These are phyloP conservation scores for Carcharodon carcharias DNA, from an alignment of 2,797 vertebrate genomes.

Conservation along the genomic window DNA sequence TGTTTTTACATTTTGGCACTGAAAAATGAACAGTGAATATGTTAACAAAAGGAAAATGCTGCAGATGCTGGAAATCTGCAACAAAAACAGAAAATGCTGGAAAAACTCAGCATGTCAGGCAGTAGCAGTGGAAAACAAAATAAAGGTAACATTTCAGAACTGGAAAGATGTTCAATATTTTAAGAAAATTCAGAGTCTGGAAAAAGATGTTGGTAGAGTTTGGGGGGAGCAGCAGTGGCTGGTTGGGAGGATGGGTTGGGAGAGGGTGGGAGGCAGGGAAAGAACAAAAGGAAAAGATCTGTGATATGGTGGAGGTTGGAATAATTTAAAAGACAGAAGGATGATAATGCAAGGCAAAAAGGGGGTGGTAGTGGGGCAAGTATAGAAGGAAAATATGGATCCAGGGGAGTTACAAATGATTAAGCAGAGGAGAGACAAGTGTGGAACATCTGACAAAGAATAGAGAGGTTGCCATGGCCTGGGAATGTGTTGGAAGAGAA, in stretches of 20 bases:
- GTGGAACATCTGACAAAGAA: background rate
- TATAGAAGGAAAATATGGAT: too few species aligned
- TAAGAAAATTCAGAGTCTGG: background rate
- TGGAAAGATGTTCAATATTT: background rate
- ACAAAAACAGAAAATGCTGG: background rate
- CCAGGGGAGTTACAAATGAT: background rate
- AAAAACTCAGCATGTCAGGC: background rate
- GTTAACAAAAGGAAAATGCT: too few species aligned
- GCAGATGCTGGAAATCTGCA: background rate
- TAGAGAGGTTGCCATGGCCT: too few species aligned
- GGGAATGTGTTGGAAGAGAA: too few species aligned
- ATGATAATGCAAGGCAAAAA: too few species aligned
- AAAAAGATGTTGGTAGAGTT: background rate
- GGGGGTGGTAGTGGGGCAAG: too few species aligned
- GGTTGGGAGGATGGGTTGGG: too few species aligned
- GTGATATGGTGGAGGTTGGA: too few species aligned
- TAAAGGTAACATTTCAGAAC: background rate
- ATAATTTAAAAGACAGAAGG: too few species aligned
- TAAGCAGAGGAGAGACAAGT: background rate
- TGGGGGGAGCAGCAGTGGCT: fast-evolving
- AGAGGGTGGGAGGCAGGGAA: background rate
- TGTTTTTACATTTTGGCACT: background rate
- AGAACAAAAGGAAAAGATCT: background rate
- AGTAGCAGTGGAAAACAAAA: background rate
- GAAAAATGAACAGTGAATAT: background rate